phyloP scores from a whole-genome alignment of 2,113 vertebrate species.

The Chaetops frenatus region DNA sequence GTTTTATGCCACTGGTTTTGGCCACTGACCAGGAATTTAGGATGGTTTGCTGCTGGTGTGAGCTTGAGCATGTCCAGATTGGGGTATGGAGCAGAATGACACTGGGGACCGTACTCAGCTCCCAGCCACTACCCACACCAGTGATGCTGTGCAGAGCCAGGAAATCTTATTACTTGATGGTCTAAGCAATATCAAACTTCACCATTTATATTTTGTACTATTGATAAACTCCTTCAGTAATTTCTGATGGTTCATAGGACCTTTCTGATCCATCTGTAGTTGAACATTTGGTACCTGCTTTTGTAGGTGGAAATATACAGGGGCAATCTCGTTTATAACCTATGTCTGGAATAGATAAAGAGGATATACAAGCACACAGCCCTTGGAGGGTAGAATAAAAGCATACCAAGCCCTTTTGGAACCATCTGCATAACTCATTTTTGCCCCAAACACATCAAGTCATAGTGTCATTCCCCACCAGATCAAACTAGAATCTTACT shows the following conservation, averaged over 20 bases:
- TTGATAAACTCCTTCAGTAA: not conserved
- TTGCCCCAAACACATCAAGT: not conserved
- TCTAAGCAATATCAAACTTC: not conserved
- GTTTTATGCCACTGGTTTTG: not conserved
- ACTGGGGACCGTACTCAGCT: not conserved
- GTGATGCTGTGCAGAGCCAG: not conserved
- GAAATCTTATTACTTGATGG: not conserved
- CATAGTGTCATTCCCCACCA: not conserved
- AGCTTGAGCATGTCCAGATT: not conserved
- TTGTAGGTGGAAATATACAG: not conserved
- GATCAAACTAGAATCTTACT: not conserved
- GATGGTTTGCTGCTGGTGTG: not conserved
- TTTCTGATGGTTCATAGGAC: not conserved
- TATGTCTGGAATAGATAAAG: not conserved
- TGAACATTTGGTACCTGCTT: not conserved
- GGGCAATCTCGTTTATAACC: not conserved
- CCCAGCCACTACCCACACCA: not conserved
- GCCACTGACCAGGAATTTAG: not conserved
- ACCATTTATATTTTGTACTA: not conserved
- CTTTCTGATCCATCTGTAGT: not conserved
- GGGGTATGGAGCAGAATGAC: not conserved
- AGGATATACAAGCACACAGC: not conserved
- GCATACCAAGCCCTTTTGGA: not conserved
- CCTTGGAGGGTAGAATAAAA: not conserved
- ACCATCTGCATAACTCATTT: not conserved